phyloP scores from a whole-genome alignment of 2,113 vertebrate genomes.

The Myotis davidii region DNA sequence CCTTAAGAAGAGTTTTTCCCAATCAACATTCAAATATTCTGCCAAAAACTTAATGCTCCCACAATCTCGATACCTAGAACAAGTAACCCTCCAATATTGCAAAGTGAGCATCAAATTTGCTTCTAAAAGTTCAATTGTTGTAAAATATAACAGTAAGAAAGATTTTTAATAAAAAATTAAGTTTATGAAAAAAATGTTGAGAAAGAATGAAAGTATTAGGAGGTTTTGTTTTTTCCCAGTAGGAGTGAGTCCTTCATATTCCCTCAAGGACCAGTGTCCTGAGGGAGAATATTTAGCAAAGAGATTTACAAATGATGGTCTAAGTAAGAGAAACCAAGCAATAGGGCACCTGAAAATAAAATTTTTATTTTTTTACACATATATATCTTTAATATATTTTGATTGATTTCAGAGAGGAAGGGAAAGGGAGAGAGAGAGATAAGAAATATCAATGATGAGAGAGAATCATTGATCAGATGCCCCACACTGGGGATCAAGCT shows the following conservation, averaged over 20 bases:
- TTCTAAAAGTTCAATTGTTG: conserved; percentile 42
- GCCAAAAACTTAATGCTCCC: background rate
- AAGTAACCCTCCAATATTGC: background rate
- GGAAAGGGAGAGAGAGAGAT: too few species aligned
- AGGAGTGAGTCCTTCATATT: background rate
- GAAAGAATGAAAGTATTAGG: background rate
- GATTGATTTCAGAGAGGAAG: too few species aligned
- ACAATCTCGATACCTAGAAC: background rate
- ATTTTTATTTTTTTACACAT: too few species aligned
- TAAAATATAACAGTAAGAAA: conserved; percentile 16
- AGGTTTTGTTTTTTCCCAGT: background rate
- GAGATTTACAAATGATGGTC: background rate
- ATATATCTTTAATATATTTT: too few species aligned
- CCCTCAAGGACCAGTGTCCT: background rate
- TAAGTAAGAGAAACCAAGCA: background rate
- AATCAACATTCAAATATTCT: conserved; percentile 2
- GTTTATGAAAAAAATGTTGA: background rate
- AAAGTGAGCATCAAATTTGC: conserved; percentile 26
- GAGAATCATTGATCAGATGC: too few species aligned
- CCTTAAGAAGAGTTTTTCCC: conserved; percentile 14
- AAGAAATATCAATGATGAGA: too few species aligned
- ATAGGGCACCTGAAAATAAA: background rate
- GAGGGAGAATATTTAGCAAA: background rate
- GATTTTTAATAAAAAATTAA: background rate
- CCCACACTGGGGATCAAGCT: too few species aligned